Base-by-base conservation (phyloP, 2,888 invertebrate species). In the Nemotelus nigrinus region DNA sequence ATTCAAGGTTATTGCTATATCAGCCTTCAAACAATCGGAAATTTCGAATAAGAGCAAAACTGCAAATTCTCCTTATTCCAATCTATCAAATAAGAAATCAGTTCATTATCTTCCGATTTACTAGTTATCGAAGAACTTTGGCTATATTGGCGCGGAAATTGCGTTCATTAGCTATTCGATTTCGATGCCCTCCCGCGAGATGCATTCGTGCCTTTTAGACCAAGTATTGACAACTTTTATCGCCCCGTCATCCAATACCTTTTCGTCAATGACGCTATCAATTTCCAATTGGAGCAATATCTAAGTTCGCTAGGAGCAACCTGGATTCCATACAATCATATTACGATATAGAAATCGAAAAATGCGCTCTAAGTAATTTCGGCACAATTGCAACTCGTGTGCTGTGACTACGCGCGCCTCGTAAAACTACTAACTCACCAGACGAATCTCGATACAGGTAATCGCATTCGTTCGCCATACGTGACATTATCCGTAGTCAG, bases 381-480 rank as follows among this genome's bases (percentile, higher is more conserved):
- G 55, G 7, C 53, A 25, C 10, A 53, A 39, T 53, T 47, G 50
- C 68, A 53, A 53, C 43, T 53, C 70, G 47, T 70, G 70, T 70
- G 70, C 55, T 55, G 65, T 5, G 50, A 67, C 67, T 67, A 48
- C 55, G n/a, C 74, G 74, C 63, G 74, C 74, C 74, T 60, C 50
- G 74, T 43, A 74, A 71, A 74, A 63, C 45, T 63, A 39, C 48
- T 25, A 77, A 83, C 86, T 85, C 82, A 86, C 86, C 87, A 82
- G 86, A 83, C 78, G 85, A 87, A 82, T 87, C 85, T 81, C 83
- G 85, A 82, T 84, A 85, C 81, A 85, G 85, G 80, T 84, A 85
- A 81, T 86, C 86, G 77, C 86, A 83, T 84, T 87, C 87, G 80
- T 84, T 84, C 82, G 84, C 82, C 82, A 84, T 83, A 79, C 81